phyloP scores from a whole-genome alignment of 2,797 vertebrate genomes.

The Odontamblyopus rebecca region DNA sequence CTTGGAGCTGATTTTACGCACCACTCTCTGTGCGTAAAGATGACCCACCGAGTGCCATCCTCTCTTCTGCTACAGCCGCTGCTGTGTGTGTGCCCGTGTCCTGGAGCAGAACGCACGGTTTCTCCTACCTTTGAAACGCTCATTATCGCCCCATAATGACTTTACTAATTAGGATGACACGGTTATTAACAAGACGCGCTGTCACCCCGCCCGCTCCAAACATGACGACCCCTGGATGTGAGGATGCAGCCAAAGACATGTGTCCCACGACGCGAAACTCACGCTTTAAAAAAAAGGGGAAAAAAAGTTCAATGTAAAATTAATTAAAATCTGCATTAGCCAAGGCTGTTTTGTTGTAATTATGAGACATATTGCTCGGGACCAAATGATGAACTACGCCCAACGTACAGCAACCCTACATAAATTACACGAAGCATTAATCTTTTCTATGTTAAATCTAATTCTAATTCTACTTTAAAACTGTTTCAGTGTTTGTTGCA shows the following conservation, averaged over 20 bases:
- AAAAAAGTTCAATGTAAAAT: neutral
- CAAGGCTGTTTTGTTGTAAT: neutral
- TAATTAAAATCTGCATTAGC: constrained; percentile 4
- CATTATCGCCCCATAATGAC: constrained; percentile 93
- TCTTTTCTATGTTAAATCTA: neutral
- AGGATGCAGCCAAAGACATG: constrained; percentile 27
- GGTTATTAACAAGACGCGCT: constrained; percentile 81
- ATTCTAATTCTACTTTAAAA: neutral
- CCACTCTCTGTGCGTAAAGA: neutral
- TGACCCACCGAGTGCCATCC: neutral
- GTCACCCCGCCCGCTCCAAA: constrained; percentile 76
- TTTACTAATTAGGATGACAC: constrained; percentile 90
- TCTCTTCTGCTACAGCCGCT: neutral
- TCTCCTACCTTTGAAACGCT: constrained; percentile 80
- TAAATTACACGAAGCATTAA: neutral
- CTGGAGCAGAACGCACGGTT: constrained; percentile 32
- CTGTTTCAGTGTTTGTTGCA: constrained; percentile 27
- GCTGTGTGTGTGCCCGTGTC: constrained; percentile 4
- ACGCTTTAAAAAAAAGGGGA: neutral
- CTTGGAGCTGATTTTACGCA: neutral
- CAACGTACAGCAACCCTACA: neutral
- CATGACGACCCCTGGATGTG: constrained; percentile 51
- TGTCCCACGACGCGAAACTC: constrained; percentile 11
- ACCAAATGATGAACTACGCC: neutral
- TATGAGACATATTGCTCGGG: neutral